A percentile compares a stretch with the other conserved stretches of the same genome.
Conservation (phyloP, 2,888 invertebrate genomes). For the Philhelius pedissequus region DNA sequence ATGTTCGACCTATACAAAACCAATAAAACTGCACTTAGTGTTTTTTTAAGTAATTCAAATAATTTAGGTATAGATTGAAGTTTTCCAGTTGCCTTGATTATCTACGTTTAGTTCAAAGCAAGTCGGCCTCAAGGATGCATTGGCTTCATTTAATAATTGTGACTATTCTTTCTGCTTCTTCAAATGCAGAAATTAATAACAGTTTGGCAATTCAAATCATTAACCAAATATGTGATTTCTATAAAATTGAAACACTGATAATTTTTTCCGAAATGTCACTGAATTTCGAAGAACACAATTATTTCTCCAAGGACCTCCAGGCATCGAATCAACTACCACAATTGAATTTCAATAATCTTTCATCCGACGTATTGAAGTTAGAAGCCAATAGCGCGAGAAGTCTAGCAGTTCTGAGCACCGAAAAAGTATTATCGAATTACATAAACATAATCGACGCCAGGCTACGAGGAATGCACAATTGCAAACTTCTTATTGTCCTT, state of each 20-base stretch:
- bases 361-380: neutral
- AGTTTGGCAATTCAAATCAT: neutral
- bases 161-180: neutral
- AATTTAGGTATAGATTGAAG: neutral
- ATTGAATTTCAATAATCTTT: neutral
- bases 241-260: neutral
- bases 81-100: neutral
- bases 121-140: neutral
- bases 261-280: neutral
- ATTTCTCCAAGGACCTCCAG: neutral
- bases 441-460: neutral
- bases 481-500: neutral
- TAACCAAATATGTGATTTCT: neutral
- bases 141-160: neutral
- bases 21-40: neutral
- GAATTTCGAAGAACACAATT: neutral
- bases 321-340: neutral
- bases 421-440: neutral
- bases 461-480: neutral
- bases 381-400: neutral
- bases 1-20: neutral
- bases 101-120: neutral
- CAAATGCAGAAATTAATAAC: neutral
- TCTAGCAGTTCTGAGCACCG: neutral
- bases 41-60: too few relatives aligned